Conservation (phyloP, 2,113 vertebrate genomes). For the Macrotus californicus region DNA sequence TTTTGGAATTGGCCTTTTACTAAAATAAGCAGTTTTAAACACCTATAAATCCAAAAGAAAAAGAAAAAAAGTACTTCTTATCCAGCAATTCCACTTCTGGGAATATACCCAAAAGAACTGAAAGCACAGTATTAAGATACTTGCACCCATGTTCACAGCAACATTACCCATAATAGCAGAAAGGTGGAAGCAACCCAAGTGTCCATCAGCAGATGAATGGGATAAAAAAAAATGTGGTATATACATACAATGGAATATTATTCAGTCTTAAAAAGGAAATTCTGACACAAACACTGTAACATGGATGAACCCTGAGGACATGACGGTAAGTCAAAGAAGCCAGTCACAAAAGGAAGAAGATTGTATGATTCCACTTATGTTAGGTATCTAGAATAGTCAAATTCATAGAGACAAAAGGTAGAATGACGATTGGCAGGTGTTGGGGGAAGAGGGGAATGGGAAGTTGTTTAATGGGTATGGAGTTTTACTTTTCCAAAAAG, state of each 20-base stretch:
- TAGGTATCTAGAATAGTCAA: not conserved
- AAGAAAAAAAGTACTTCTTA: not conserved
- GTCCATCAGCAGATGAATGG: not conserved
- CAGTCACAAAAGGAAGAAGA: not conserved
- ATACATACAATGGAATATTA: constrained; percentile 23
- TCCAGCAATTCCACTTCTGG: not conserved
- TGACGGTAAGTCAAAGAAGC: not conserved
- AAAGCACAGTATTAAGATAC: not conserved
- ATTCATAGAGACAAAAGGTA: not conserved
- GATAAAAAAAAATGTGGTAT: not conserved
- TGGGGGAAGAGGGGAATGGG: not conserved
- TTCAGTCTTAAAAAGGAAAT: constrained; percentile 16
- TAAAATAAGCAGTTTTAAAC: constrained; percentile 26
- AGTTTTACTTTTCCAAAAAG: not conserved
- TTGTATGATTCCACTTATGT: not conserved
- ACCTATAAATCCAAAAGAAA: not conserved
- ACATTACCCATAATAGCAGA: not conserved
- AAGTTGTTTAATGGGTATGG: not conserved
- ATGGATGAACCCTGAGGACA: not conserved
- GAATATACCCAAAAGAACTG: not conserved
- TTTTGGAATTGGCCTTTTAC: not conserved
- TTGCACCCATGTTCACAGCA: not conserved
- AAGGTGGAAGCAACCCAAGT: not conserved
- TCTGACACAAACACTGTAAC: not conserved
- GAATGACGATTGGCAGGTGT: not conserved